Evolutionary conservation across 2,113 vertebrate species (phyloP).

Genomic region (Turnix velox): DNA sequence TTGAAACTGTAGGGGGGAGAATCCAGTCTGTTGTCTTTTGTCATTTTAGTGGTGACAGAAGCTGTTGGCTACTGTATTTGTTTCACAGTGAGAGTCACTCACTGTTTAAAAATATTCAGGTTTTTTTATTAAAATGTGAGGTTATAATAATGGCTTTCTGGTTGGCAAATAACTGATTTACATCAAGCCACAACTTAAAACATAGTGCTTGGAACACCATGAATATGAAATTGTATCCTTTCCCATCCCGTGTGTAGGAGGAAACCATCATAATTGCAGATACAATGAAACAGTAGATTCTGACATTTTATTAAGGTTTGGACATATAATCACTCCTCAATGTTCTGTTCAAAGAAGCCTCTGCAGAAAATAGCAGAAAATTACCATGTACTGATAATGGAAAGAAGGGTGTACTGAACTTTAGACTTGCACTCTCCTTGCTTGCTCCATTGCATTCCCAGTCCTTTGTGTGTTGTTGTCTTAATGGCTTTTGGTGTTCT

Average conservation of each 20-base stretch:
- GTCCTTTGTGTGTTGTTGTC: not conserved
- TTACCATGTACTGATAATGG: not conserved
- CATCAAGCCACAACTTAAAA: conserved; percentile 3
- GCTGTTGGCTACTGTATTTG: not conserved
- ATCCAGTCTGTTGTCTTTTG: not conserved
- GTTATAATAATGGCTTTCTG: not conserved
- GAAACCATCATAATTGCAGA: conserved; percentile 17
- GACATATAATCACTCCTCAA: conserved; percentile 13
- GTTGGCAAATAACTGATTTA: conserved; percentile 5
- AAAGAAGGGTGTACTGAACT: not conserved
- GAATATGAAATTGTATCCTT: conserved; percentile 15
- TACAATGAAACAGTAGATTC: conserved; percentile 26
- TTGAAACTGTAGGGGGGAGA: not conserved
- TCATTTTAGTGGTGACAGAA: not conserved
- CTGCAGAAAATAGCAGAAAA: conserved; percentile 49
- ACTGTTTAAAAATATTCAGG: not conserved
- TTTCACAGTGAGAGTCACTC: not conserved
- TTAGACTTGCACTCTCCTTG: not conserved
- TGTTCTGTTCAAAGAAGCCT: conserved; percentile 37
- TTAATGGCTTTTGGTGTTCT: conserved; percentile 4
- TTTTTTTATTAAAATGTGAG: not conserved
- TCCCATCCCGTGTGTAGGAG: conserved; percentile 12
- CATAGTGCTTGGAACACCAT: not conserved
- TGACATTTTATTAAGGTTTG: conserved; percentile 52
- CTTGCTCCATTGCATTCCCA: not conserved